A percentile compares a stretch with the other conserved stretches of the same genome.
These are phyloP conservation scores for Gymnarchus niloticus DNA, from an alignment of 2,113 vertebrate species.

Conservation along the genomic window DNA sequence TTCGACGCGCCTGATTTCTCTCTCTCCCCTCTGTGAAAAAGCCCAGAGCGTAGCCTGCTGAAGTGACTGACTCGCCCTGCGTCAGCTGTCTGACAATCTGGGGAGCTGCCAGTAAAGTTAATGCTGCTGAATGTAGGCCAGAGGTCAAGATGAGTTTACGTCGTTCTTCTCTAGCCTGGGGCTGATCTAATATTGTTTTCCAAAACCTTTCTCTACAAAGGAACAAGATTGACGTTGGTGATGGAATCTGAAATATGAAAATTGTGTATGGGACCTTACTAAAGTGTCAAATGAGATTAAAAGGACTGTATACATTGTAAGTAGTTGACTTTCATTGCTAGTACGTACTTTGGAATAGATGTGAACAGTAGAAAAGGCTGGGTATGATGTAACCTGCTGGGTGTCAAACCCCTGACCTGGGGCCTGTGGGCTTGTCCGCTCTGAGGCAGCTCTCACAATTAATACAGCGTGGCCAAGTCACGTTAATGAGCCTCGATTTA, in stretches of 20 bases:
- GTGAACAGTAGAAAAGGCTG: not conserved
- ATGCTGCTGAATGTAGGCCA: conserved; percentile 48
- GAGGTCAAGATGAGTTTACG: conserved; percentile 5
- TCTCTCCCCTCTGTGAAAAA: too few species aligned
- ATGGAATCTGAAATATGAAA: not conserved
- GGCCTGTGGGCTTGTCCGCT: too few species aligned
- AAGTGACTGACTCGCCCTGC: not conserved
- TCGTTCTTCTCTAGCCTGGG: not conserved
- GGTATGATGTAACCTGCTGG: not conserved
- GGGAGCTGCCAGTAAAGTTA: not conserved
- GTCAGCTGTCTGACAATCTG: not conserved
- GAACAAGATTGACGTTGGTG: not conserved
- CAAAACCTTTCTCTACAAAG: too few species aligned
- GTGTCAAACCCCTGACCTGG: not conserved
- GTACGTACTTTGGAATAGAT: not conserved
- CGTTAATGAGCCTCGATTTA: not conserved
- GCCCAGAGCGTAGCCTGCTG: too few species aligned
- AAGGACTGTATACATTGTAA: not conserved
- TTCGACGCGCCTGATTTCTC: too few species aligned
- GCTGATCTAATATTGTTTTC: too few species aligned
- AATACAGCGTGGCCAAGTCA: not conserved
- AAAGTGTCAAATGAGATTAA: not conserved
- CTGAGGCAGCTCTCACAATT: not conserved
- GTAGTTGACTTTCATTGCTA: too few species aligned
- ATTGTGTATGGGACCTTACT: too few species aligned